Conservation (phyloP, 2,888 invertebrate genomes). For the Mimas tiliae region DNA sequence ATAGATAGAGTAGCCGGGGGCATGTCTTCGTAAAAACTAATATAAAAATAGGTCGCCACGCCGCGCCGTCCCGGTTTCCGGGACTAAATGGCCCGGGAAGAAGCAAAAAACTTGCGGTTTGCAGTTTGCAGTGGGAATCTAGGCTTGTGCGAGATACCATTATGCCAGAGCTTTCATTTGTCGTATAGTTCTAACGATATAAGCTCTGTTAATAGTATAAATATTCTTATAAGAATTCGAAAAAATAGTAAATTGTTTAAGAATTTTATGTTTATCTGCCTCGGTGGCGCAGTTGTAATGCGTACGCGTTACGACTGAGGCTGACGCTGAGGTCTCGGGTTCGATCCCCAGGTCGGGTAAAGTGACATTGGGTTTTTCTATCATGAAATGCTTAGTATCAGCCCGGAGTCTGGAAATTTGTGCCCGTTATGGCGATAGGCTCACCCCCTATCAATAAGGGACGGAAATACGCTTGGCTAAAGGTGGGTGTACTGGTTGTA, state of each 20-base stretch:
- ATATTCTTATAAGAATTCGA: neutral
- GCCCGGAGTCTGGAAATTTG: too few species aligned
- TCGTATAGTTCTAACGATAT: neutral
- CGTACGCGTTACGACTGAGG: too few species aligned
- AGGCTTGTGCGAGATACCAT: constrained; percentile 5
- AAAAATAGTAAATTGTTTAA: neutral
- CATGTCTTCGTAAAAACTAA: constrained; percentile 58
- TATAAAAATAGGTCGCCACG: constrained; percentile 59
- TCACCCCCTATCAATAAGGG: too few species aligned
- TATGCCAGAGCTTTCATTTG: constrained; percentile 10
- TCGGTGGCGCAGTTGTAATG: too few species aligned
- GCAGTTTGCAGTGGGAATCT: constrained; percentile 30
- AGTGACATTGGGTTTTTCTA: too few species aligned
- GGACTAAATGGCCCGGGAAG: constrained; percentile 63
- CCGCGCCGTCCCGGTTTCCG: constrained; percentile 61
- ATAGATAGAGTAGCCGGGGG: constrained; percentile 39
- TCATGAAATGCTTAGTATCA: too few species aligned
- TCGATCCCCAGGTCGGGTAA: too few species aligned
- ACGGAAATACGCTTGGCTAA: too few species aligned
- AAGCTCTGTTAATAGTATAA: neutral
- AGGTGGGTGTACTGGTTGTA: too few species aligned
- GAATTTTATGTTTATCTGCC: neutral
- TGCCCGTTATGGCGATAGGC: too few species aligned
- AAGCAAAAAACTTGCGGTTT: constrained; percentile 49
- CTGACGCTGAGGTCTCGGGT: too few species aligned